Evolutionary conservation across 1,140 invertebrate species (phyloP).

Genomic region (Drosophila carrolli): DNA sequence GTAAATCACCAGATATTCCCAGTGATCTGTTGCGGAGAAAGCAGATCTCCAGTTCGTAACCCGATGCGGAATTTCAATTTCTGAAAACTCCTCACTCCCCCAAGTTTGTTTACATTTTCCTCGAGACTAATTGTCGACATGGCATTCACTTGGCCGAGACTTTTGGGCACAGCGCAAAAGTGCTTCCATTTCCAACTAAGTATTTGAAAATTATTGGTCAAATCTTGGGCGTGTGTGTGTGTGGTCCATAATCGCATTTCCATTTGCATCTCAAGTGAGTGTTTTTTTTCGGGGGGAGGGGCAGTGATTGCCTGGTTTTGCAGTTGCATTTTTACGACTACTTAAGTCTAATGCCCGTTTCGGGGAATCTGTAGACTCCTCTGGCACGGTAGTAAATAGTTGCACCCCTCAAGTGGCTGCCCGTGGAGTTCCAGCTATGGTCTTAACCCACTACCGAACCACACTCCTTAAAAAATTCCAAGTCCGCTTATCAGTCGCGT

Average conservation of each 20-base stretch:
- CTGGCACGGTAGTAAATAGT: constrained; percentile 68
- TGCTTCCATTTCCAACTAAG: constrained; percentile 25
- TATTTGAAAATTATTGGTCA: constrained; percentile 44
- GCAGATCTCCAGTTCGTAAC: constrained; percentile 46
- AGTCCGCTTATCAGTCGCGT: constrained; percentile 23
- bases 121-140: constrained; percentile 71
- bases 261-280: constrained; percentile 38
- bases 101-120: constrained; percentile 60
- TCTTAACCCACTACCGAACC: constrained; percentile 21
- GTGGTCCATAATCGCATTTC: constrained; percentile 36
- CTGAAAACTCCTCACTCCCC: constrained; percentile 50
- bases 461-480: constrained; percentile 5
- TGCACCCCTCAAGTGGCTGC: constrained; percentile 62
- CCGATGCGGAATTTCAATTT: constrained; percentile 67
- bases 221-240: constrained; percentile 8
- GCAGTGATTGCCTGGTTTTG: constrained; percentile 9
- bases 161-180: constrained; percentile 35
- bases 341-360: constrained; percentile 50
- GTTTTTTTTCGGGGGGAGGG: constrained; percentile 14
- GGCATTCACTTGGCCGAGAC: constrained; percentile 42
- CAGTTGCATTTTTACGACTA: constrained; percentile 57
- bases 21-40: constrained; percentile 35
- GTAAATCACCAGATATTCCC: constrained; percentile 69
- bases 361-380: constrained; percentile 43
- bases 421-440: constrained; percentile 53